Percentiles rank a stretch among this genome's conserved stretches.
Conservation (phyloP, 2,888 invertebrate genomes). For the Epistrophe grossulariae region DNA sequence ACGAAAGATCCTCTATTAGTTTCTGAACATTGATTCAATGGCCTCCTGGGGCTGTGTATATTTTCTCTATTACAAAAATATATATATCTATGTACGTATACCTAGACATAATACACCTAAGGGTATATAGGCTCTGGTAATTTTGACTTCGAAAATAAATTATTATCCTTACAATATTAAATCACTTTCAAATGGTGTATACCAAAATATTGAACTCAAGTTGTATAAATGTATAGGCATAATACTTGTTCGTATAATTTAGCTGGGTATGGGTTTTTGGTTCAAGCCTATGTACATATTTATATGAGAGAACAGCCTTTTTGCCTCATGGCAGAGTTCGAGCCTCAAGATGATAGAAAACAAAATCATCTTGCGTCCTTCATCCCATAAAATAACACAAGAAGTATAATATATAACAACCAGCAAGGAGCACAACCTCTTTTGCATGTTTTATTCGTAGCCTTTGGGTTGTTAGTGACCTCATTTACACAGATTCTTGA, state of each 20-base stretch:
- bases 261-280: constrained; percentile 13
- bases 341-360: constrained; percentile 40
- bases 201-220: constrained; percentile 53
- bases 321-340: neutral
- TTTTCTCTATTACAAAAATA: constrained; percentile 22
- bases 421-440: constrained; percentile 44
- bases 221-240: neutral
- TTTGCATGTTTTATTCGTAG: constrained; percentile 61
- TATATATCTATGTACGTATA: neutral
- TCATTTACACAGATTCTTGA: constrained; percentile 67
- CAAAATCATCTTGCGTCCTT: constrained; percentile 26
- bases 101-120: no score
- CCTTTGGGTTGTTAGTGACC: constrained; percentile 66
- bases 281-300: neutral
- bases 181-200: constrained; percentile 68
- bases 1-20: constrained; percentile 59
- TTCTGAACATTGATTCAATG: constrained; percentile 69
- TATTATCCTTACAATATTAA: constrained; percentile 71
- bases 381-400: constrained; percentile 13
- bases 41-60: constrained; percentile 45
- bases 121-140: constrained; percentile 4
- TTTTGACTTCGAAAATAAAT: constrained; percentile 66
- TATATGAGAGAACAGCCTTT: neutral
- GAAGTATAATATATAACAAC: constrained; percentile 12
- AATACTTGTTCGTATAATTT: neutral